These are phyloP conservation scores for Copidosoma aretas DNA, from an alignment of 2,888 invertebrate species.

Conservation along the genomic window DNA sequence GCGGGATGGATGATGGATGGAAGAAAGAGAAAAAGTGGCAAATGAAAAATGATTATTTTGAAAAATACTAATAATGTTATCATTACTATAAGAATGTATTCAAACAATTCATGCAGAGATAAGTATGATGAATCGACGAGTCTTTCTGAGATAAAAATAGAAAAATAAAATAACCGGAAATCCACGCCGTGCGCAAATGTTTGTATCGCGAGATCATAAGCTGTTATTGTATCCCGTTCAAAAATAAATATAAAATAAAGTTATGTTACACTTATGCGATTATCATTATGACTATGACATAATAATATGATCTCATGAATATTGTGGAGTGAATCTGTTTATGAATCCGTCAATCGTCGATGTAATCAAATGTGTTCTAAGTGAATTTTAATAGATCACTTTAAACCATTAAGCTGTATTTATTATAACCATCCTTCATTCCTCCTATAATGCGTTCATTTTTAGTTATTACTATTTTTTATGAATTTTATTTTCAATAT, in stretches of 20 bases:
- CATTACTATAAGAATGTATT: neutral
- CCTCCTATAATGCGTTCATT: neutral
- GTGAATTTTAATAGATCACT: constrained; percentile 59
- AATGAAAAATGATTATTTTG: neutral
- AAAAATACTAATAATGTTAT: too few relatives aligned
- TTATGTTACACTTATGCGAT: constrained; percentile 33
- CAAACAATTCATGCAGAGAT: constrained; percentile 1
- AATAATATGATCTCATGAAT: constrained; percentile 53
- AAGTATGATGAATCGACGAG: too few relatives aligned
- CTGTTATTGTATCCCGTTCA: constrained; percentile 30
- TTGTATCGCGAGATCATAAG: too few relatives aligned
- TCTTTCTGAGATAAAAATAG: too few relatives aligned
- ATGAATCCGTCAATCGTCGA: constrained; percentile 58
- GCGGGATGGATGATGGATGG: constrained; percentile 14
- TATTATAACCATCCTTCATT: constrained; percentile 7
- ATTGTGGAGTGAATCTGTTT: constrained; percentile 56
- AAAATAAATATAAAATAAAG: constrained; percentile 6
- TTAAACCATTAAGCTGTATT: constrained; percentile 45
- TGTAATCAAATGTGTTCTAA: constrained; percentile 59
- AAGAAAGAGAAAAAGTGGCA: neutral
- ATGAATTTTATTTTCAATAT: neutral
- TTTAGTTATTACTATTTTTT: neutral
- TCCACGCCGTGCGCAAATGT: neutral
- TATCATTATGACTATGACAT: constrained; percentile 46
- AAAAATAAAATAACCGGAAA: too few relatives aligned